These are phyloP conservation scores for Schizaphis graminum DNA, from an alignment of 2,888 invertebrate species.

Conservation along the genomic window DNA sequence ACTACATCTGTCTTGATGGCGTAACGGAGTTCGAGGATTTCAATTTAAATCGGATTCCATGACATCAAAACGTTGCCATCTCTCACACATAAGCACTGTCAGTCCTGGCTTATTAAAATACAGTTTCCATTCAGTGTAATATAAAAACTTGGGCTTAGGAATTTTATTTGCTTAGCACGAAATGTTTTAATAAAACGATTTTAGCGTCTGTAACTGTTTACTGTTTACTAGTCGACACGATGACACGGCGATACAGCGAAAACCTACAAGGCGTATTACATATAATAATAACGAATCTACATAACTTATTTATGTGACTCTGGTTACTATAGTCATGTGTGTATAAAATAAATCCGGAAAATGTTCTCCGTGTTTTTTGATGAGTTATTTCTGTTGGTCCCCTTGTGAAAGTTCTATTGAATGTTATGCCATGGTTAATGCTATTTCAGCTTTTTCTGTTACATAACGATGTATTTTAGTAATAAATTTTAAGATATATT, in stretches of 20 bases:
- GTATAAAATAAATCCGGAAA: background rate
- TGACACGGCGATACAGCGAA: background rate
- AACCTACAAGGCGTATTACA: background rate
- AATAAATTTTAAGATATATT: background rate
- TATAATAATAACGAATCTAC: constrained; percentile 28
- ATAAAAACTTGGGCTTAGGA: constrained; percentile 42
- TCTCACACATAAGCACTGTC: constrained; percentile 10
- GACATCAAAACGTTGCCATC: constrained; percentile 40
- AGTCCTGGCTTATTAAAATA: constrained; percentile 58
- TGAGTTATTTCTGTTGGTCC: background rate
- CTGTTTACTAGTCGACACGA: constrained; percentile 9
- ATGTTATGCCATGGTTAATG: background rate
- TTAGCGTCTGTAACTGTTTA: background rate
- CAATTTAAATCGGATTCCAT: constrained; percentile 63
- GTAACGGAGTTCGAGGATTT: constrained; percentile 29
- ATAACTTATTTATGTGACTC: background rate
- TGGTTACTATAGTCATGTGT: background rate
- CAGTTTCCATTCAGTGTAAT: constrained; percentile 49
- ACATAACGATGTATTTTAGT: background rate
- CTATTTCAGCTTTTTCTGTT: background rate
- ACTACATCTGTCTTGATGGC: constrained; percentile 3
- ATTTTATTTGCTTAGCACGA: constrained; percentile 44
- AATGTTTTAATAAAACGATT: constrained; percentile 63
- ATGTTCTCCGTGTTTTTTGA: background rate
- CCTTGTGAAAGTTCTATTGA: background rate